phyloP scores from a whole-genome alignment of 1,140 invertebrate genomes.

The Drosophila yakuba region DNA sequence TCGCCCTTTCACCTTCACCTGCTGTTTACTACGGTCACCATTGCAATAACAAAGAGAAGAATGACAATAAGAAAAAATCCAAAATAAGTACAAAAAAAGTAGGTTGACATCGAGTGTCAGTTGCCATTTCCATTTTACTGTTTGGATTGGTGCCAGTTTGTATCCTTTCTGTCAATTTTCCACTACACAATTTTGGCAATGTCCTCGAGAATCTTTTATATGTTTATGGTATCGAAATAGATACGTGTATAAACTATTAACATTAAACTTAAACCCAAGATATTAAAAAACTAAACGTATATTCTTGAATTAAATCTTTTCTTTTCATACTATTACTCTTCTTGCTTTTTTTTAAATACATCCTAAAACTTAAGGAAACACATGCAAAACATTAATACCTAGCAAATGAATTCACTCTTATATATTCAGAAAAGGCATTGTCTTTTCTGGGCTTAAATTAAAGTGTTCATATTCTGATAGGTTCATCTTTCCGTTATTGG shows the following conservation, averaged over 20 bases:
- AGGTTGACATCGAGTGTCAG: constrained; percentile 66
- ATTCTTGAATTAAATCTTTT: too few relatives aligned
- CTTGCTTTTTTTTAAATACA: too few relatives aligned
- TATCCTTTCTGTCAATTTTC: constrained; percentile 56
- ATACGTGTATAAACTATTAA: background rate
- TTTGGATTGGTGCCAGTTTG: constrained; percentile 63
- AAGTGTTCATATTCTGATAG: background rate
- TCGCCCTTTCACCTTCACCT: constrained; percentile 30
- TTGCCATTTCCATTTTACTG: constrained; percentile 63
- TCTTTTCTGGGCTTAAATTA: background rate
- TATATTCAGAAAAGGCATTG: too few relatives aligned
- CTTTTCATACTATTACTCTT: too few relatives aligned
- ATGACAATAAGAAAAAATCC: constrained; percentile 24
- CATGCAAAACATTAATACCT: too few relatives aligned
- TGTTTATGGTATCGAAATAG: constrained; percentile 22
- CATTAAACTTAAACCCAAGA: too few relatives aligned
- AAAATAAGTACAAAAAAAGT: constrained; percentile 46
- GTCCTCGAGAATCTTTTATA: constrained; percentile 53
- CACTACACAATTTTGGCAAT: constrained; percentile 33
- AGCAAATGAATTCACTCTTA: too few relatives aligned
- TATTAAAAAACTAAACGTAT: too few relatives aligned
- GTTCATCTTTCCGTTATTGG: constrained; percentile 7
- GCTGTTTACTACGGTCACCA: constrained; percentile 50
- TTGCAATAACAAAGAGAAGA: constrained; percentile 27
- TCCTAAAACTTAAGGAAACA: too few relatives aligned